A percentile compares a stretch with the other conserved stretches of the same genome.
These are phyloP conservation scores for Drosophila sechellia DNA, from an alignment of 1,140 invertebrate species.

Conservation along the genomic window DNA sequence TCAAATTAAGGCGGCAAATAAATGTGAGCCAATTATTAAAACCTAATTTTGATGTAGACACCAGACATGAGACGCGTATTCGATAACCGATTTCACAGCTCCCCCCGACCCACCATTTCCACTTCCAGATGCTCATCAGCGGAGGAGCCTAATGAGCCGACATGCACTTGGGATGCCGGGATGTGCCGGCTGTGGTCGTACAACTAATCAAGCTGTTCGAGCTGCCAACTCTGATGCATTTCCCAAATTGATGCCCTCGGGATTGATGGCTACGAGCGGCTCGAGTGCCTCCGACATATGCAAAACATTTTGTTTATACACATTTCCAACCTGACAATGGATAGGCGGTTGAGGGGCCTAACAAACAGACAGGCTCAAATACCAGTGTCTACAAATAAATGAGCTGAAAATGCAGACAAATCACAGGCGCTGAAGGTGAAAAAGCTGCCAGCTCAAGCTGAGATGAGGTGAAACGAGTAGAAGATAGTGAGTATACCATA, in stretches of 20 bases:
- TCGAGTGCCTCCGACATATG: conserved; percentile 68
- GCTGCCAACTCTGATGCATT: conserved; percentile 80
- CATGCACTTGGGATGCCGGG: conserved; percentile 65
- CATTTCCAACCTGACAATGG: conserved; percentile 30
- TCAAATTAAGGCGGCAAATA: conserved; percentile 78
- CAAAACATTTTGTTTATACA: conserved; percentile 74
- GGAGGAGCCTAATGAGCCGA: conserved; percentile 67
- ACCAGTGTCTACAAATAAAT: conserved; percentile 56
- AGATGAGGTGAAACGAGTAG: not conserved
- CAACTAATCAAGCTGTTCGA: conserved; percentile 79
- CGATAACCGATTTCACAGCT: conserved; percentile 71
- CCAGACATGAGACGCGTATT: conserved; percentile 13
- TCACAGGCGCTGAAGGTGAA: conserved; percentile 64
- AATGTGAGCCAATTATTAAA: conserved; percentile 80
- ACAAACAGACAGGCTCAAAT: not conserved
- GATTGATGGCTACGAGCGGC: conserved; percentile 60
- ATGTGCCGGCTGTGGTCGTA: conserved; percentile 33
- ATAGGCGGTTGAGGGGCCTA: conserved; percentile 13
- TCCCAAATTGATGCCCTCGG: conserved; percentile 68
- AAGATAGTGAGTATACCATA: not conserved
- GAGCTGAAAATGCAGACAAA: conserved; percentile 74
- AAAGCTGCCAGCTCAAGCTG: conserved; percentile 45
- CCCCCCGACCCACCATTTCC: not conserved
- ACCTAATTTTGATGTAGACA: conserved; percentile 71
- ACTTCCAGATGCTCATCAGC: conserved; percentile 50